Base-by-base conservation (phyloP, 2,888 invertebrate species). In the Parnassius orleans region DNA sequence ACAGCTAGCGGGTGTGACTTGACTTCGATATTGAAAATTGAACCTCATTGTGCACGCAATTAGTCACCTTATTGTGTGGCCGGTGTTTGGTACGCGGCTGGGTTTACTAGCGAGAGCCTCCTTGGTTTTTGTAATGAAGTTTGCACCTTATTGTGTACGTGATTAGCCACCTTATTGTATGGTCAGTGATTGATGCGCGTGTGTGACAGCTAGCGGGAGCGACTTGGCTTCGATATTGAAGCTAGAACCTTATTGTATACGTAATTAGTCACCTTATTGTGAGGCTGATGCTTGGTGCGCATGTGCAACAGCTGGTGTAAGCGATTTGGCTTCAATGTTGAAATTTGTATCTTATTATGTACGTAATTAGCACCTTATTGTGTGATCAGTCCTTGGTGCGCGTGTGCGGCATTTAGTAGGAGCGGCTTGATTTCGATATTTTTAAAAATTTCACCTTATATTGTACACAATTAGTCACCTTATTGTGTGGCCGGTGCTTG, bases 31-130 rank as follows among this genome's bases (percentile, higher is more conserved):
- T 10, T 44, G 44, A n/a, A 9, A n/a, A 2, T 19, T 33, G 12
- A 9, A 52, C 10, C 2, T 43, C 15, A 10, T 11, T 52, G 15
- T 42, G 52, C 9, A 3, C 11, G 41, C 19, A 19, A 19, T 19
- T 19, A 19, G 41, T 9, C 74, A 93, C 76, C 93, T 93, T 74
- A 85, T 91, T 79, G 90, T 95, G 77, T 87, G 93, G 73, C 87
- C 93, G 74, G 92, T 94, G 82, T 92, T 94, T 86, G 92, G 95
- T 79, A 93, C 95, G 68, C 91, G 94, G 72, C 93, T 95, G 72
- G 86, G 95, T 78, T 88, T 87, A 73, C 93, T 93, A 86, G 93
- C 96, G 78, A 87, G 93, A 76, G 89, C 95, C 63, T n/a, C 86
- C 94, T 65, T 0, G 87, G 87, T 64, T 88, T 19, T 19, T 19